Evolutionary conservation across 2,113 vertebrate species (phyloP).

Genomic region (Beaufortia kweichowensis): DNA sequence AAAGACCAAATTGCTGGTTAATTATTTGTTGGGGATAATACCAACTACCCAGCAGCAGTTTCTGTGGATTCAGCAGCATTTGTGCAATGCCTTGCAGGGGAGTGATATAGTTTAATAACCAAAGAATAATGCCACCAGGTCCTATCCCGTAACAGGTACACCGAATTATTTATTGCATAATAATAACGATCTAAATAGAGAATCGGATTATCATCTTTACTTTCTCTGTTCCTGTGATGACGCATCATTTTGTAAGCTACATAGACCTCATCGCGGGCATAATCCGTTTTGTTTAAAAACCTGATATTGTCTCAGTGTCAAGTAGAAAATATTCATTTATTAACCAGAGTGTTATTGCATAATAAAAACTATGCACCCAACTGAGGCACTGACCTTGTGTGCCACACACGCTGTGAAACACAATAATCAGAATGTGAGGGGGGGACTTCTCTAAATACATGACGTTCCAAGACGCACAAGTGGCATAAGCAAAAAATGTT

Average conservation of each 20-base stretch:
- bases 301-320: background rate
- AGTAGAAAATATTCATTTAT: background rate
- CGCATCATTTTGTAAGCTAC: background rate
- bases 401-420: slow-evolving; percentile 1
- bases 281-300: background rate
- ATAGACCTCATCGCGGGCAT: background rate
- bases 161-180: slow-evolving; percentile 19
- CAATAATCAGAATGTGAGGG: background rate
- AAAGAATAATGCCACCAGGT: background rate
- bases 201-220: slow-evolving; percentile 32
- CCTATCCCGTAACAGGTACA: background rate
- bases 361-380: background rate
- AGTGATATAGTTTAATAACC: background rate
- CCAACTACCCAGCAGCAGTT: too few relatives aligned
- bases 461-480: background rate
- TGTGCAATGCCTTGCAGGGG: background rate
- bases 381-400: background rate
- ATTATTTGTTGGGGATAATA: background rate
- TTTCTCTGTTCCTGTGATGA: slow-evolving; percentile 1
- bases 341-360: background rate
- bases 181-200: slow-evolving; percentile 1
- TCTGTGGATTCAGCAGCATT: background rate
- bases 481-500: background rate
- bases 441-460: background rate
- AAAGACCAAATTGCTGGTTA: background rate